A percentile compares a stretch with the other conserved stretches of the same genome.
Conservation (phyloP, 2,113 vertebrate species). For the Thymallus thymallus region DNA sequence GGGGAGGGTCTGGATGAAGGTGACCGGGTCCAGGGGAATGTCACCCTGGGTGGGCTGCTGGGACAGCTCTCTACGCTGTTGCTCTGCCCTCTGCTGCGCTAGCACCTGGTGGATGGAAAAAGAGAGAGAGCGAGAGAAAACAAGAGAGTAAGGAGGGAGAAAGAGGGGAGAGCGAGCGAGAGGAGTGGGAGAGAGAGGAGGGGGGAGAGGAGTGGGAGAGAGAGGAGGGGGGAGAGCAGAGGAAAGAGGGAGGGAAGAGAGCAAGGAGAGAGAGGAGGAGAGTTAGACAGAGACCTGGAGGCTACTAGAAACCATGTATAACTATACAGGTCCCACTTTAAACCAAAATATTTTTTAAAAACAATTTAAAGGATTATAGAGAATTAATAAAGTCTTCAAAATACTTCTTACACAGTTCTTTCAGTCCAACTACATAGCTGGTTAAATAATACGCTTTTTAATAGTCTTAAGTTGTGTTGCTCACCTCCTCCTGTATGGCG, state of each 20-base stretch:
- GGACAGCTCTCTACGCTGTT: conserved; percentile 88
- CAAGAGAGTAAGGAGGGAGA: too few relatives aligned
- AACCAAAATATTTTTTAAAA: too few relatives aligned
- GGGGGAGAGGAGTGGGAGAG: conserved; percentile 39
- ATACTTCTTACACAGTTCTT: too few relatives aligned
- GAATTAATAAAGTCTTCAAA: too few relatives aligned
- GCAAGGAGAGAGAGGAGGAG: too few relatives aligned
- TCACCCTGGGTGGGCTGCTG: conserved; percentile 86
- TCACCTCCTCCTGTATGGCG: conserved; percentile 92
- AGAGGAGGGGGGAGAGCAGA: conserved; percentile 8
- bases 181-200: not conserved
- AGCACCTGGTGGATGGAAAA: conserved; percentile 75
- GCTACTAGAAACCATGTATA: too few relatives aligned
- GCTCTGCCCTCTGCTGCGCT: conserved; percentile 91
- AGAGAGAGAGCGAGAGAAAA: conserved; percentile 32
- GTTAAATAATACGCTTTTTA: too few relatives aligned
- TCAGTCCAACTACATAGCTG: too few relatives aligned
- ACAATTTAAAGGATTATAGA: too few relatives aligned
- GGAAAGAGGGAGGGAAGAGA: not conserved
- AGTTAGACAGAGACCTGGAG: too few relatives aligned
- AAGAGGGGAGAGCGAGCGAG: not conserved
- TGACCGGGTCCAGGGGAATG: conserved; percentile 88
- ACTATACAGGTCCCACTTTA: too few relatives aligned
- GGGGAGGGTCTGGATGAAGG: conserved; percentile 90
- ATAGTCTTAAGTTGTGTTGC: not conserved